Evolutionary conservation across 2,797 vertebrate species (phyloP).

Genomic region (Rallus crepitans): DNA sequence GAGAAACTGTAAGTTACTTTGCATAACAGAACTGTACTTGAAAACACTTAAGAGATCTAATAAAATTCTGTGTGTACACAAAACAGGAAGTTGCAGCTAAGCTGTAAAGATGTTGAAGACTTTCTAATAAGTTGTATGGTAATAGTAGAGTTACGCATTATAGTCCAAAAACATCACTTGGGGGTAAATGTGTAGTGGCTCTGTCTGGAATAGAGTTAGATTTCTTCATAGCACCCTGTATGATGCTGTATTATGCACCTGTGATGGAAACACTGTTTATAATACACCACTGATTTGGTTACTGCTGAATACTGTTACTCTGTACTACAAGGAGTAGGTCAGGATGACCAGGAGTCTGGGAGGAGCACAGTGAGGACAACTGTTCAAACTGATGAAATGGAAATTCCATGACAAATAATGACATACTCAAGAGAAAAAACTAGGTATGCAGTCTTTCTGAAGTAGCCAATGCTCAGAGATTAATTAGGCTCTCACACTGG

Average conservation of each 20-base stretch:
- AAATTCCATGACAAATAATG: not conserved
- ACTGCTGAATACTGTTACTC: not conserved
- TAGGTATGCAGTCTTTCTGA: not conserved
- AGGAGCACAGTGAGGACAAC: not conserved
- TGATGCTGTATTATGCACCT: not conserved
- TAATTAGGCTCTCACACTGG: not conserved
- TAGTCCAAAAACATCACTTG: not conserved
- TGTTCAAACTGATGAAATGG: not conserved
- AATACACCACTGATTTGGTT: not conserved
- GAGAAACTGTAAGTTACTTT: not conserved
- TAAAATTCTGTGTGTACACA: not conserved
- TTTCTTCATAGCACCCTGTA: not conserved
- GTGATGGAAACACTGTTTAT: not conserved
- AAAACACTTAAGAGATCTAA: not conserved
- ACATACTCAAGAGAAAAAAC: not conserved
- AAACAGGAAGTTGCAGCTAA: not conserved
- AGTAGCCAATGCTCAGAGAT: not conserved
- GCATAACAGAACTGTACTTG: constrained; percentile 16
- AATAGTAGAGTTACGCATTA: not conserved
- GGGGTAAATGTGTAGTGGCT: not conserved
- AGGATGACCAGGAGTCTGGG: not conserved
- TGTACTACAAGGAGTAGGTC: not conserved
- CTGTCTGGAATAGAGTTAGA: not conserved
- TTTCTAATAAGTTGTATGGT: not conserved
- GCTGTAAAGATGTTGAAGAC: not conserved